Evolutionary conservation across 2,888 invertebrate genomes (phyloP).

Genomic region (Lamellibrachia satsuma): DNA sequence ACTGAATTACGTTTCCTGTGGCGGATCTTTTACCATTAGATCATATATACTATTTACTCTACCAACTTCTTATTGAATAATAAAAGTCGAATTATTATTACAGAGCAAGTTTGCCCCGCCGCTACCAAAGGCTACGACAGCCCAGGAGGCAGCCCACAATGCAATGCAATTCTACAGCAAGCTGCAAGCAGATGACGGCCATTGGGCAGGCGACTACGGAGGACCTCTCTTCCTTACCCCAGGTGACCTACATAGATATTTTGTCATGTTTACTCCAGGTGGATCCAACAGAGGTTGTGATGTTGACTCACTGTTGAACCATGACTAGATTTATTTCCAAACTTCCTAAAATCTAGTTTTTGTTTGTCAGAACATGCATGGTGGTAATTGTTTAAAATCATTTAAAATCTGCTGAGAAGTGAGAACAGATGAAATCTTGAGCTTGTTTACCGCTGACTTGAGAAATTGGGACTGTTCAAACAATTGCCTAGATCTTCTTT

Average conservation of each 20-base stretch:
- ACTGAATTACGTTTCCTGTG: background rate
- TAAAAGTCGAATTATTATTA: background rate
- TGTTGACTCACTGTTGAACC: too few species aligned
- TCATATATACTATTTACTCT: background rate
- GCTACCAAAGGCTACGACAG: conserved; percentile 43
- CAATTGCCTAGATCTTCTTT: too few species aligned
- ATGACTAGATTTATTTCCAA: too few species aligned
- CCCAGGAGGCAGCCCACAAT: conserved; percentile 48
- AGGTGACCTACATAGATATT: conserved; percentile 40
- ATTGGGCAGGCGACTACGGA: conserved; percentile 61
- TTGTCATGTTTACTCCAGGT: background rate
- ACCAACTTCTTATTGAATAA: too few species aligned
- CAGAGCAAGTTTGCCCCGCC: conserved; percentile 46
- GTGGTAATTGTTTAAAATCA: too few species aligned
- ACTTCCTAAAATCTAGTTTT: too few species aligned
- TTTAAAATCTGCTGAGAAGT: too few species aligned
- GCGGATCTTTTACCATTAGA: background rate
- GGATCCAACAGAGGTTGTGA: background rate
- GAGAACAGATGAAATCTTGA: too few species aligned
- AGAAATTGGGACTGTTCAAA: too few species aligned
- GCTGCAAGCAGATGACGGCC: conserved; percentile 59
- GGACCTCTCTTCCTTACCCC: conserved; percentile 61
- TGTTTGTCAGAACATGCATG: too few species aligned
- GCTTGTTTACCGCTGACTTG: too few species aligned
- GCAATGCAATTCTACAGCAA: conserved; percentile 51